Conservation (phyloP, 2,888 invertebrate species). For the Dryocosmus kuriphilus region DNA sequence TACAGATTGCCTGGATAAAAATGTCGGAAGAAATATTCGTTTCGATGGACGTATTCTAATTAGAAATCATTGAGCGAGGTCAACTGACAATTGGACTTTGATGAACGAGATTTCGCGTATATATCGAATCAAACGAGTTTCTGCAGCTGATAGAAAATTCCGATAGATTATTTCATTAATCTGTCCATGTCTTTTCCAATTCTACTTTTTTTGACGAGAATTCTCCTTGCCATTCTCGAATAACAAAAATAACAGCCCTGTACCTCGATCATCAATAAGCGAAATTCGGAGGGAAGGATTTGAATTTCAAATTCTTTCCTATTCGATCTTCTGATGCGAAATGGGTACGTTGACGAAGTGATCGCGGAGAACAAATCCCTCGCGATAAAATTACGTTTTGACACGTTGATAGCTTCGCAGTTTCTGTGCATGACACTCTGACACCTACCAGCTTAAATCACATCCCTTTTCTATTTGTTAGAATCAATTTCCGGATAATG, state of each 20-base stretch:
- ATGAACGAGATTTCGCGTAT: background rate
- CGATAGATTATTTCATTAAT: conserved; percentile 19
- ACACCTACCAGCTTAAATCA: conserved; percentile 1
- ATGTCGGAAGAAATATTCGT: background rate
- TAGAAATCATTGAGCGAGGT: background rate
- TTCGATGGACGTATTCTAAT: background rate
- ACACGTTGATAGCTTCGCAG: conserved; percentile 23
- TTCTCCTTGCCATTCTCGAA: conserved; percentile 10
- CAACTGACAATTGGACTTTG: conserved; percentile 1
- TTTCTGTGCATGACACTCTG: conserved; percentile 24
- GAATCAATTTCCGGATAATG: conserved; percentile 14
- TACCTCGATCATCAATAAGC: conserved; percentile 24
- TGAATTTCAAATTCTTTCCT: conserved; percentile 36
- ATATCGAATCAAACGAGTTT: conserved; percentile 5
- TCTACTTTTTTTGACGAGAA: background rate
- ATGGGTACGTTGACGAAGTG: conserved; percentile 32
- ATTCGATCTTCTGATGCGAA: conserved; percentile 14
- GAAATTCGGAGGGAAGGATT: conserved; percentile 29
- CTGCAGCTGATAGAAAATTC: background rate
- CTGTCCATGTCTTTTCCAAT: background rate
- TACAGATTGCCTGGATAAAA: background rate
- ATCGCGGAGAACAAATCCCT: conserved; percentile 32
- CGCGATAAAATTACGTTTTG: conserved; percentile 37
- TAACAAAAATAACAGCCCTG: conserved; percentile 34
- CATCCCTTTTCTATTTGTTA: background rate